Evolutionary conservation across 1,140 invertebrate species (phyloP).

Genomic region (Solenopsis invicta): DNA sequence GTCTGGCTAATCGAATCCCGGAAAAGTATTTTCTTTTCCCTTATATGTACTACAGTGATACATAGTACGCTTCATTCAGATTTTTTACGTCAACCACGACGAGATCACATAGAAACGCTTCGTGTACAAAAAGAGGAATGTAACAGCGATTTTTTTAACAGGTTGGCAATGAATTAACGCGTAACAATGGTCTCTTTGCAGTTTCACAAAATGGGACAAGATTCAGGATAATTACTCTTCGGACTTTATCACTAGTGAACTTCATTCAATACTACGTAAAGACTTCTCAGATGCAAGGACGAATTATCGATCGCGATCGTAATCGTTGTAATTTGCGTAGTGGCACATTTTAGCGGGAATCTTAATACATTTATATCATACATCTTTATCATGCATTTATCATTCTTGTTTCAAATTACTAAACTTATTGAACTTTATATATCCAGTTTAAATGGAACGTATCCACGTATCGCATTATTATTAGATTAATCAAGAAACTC

Average conservation of each 20-base stretch:
- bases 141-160: conserved; percentile 77
- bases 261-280: conserved; percentile 52
- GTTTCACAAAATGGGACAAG: conserved; percentile 14
- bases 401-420: background rate
- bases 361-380: background rate
- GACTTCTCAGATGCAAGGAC: conserved; percentile 51
- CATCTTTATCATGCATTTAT: background rate
- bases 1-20: conserved; percentile 38
- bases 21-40: background rate
- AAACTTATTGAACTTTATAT: background rate
- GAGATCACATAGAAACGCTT: conserved; percentile 77
- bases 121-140: conserved; percentile 84
- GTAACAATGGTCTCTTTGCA: conserved; percentile 71
- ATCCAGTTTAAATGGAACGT: background rate
- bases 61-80: conserved; percentile 1
- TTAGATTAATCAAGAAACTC: conserved; percentile 10
- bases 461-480: background rate
- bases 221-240: conserved; percentile 18
- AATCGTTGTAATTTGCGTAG: conserved; percentile 19
- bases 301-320: conserved; percentile 57
- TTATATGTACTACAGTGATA: conserved; percentile 13
- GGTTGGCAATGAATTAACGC: conserved; percentile 75
- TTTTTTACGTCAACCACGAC: background rate
- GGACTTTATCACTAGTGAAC: conserved; percentile 52
- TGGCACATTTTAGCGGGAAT: conserved; percentile 14